Base-by-base conservation (phyloP, 2,888 invertebrate genomes). In the Drosophila tripunctata region DNA sequence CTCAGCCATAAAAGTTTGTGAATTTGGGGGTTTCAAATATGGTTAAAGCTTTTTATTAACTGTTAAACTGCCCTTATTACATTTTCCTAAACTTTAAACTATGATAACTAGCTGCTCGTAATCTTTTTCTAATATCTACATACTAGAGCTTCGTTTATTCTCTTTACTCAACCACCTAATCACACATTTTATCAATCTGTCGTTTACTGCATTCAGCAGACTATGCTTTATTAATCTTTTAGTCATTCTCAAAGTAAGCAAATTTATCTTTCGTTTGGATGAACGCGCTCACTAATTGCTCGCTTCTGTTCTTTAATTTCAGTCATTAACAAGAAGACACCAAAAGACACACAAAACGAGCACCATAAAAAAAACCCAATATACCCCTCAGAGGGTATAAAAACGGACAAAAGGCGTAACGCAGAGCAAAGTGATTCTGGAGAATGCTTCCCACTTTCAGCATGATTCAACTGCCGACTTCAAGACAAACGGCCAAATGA, bases 231-330 rank as follows among this genome's bases (percentile, higher is more conserved):
- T 4, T 10, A 27, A 27, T 24, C 8, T 27, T 8, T 4, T 6
- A 6, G 10, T 22, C 15, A 8, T 12, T 38, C 38, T 41, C 6
- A 22, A 40, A 14, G 7, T 3, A 6, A 21, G 31, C 36, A 15
- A 15, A 51, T 61, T 48, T 47, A 27, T 24, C 17, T 61, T 44
- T 31, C 47, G 15, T 30, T 51, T 57, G 31, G 14, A 36, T 38
- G 12, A 54, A 30, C 15, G 22, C 48, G 66, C 44, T 43, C 3
- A 10, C 40, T 78, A 84, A 80, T 81, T 68, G 43, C 33, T 62
- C 27, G 62, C 74, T 69, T 72, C 65, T 78, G 65, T 71, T 63
- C 44, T 64, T 85, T 75, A 75, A 82, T 81, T 82, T 61, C 79
- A 85, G 85, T 67, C 72, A 85, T 85, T 85, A 75, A 75, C 41